These are phyloP conservation scores for Meloidogyne hapla DNA, from an alignment of 1,140 invertebrate species.

Conservation along the genomic window DNA sequence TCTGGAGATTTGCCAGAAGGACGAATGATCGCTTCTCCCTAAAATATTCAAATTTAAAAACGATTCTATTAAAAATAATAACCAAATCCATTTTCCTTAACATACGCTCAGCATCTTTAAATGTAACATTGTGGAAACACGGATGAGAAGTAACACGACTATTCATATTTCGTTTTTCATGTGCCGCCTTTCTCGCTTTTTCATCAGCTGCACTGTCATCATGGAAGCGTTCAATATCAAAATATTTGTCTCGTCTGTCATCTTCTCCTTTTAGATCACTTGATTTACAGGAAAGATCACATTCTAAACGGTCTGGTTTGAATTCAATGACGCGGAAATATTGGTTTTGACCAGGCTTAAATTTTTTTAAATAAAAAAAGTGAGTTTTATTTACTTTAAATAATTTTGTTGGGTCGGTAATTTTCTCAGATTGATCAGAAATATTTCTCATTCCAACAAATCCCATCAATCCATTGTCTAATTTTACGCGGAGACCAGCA, in stretches of 20 bases:
- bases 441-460: constrained; percentile 93
- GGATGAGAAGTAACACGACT: constrained; percentile 97
- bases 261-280: constrained; percentile 88
- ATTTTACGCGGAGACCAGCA: constrained; percentile 80
- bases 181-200: constrained; percentile 31
- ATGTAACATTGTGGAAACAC: constrained; percentile 93
- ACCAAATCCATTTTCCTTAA: constrained; percentile 79
- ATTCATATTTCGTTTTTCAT: constrained; percentile 66
- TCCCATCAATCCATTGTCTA: constrained; percentile 90
- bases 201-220: constrained; percentile 69
- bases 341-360: constrained; percentile 77
- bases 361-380: neutral
- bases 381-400: constrained; percentile 69
- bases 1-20: constrained; percentile 83
- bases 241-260: constrained; percentile 82
- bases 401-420: constrained; percentile 85
- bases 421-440: constrained; percentile 60
- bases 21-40: constrained; percentile 90
- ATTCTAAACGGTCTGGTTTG: constrained; percentile 86
- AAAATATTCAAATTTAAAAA: constrained; percentile 60
- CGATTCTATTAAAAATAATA: constrained; percentile 18
- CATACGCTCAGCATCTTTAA: constrained; percentile 83
- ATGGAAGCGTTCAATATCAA: constrained; percentile 80
- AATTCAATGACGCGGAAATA: constrained; percentile 92
- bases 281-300: constrained; percentile 87